phyloP scores from a whole-genome alignment of 1,140 invertebrate species.

The Globodera ellingtonae region DNA sequence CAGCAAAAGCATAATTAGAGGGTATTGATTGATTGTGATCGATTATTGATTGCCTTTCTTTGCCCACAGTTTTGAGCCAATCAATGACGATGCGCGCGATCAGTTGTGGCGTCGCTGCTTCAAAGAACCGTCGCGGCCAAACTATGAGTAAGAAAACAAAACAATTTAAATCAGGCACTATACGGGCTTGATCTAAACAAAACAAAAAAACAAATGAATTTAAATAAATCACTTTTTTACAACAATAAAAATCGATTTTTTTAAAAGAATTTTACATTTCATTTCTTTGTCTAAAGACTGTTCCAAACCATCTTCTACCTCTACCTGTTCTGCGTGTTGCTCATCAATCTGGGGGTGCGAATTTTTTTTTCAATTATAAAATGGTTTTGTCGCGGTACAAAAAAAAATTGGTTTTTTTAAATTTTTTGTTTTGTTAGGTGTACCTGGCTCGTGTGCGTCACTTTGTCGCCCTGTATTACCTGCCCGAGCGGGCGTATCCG shows the following conservation, averaged over 20 bases:
- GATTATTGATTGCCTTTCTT: neutral
- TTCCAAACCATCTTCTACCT: neutral
- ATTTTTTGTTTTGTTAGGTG: neutral
- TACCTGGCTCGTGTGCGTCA: conserved; percentile 41
- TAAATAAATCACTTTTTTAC: too few species aligned
- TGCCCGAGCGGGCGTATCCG: conserved; percentile 38
- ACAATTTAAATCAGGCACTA: too few species aligned
- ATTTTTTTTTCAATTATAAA: conserved; percentile 5
- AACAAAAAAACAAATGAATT: too few species aligned
- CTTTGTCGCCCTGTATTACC: conserved; percentile 44
- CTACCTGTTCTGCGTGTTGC: conserved; percentile 14
- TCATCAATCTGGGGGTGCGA: conserved; percentile 7
- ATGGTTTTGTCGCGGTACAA: too few species aligned
- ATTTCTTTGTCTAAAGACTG: neutral
- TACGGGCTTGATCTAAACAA: too few species aligned
- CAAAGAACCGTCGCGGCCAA: conserved; percentile 42
- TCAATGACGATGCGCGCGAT: conserved; percentile 38
- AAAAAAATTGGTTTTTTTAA: too few species aligned
- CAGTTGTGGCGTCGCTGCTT: conserved; percentile 46
- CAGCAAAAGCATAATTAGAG: too few species aligned
- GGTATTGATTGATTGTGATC: too few species aligned
- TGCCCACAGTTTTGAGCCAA: conserved; percentile 22
- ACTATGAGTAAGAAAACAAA: conserved; percentile 28
- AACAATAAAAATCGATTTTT: neutral
- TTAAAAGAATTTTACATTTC: neutral